Base-by-base conservation (phyloP, 2,888 invertebrate genomes). In the Punctoribates punctum region DNA sequence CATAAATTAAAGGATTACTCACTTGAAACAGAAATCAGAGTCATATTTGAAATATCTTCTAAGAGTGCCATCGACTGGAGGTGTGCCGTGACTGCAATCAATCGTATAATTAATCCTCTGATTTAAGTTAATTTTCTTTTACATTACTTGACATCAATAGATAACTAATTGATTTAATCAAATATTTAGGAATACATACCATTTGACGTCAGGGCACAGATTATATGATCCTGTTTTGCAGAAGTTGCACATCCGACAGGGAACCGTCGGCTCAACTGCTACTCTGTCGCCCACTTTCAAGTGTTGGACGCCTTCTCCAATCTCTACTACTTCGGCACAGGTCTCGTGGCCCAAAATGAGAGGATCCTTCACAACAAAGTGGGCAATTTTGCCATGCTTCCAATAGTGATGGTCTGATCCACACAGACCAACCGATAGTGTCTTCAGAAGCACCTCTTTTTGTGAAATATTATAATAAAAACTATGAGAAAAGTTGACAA, bases 331-430 rank as follows among this genome's bases (percentile, higher is more conserved):
- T 15, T 73, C 73, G 6, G 85, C 86, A 75, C 84, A 83, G 5
- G 85, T 83, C 79, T 87, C 87, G 80, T 87, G 87, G 4, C 87
- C 86, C 25, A 86, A 81, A 15, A 86, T 82, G 83, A 86, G 83
- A 1, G 86, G 86, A 1, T 81, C 81, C 34, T 81, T 82, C 1
- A 86, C 82, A n/a, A 84, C 80, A 78, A 85, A 85, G 78, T 84
- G 83, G 17, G 85, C 86, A 73, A 86, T 85, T 9, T 79, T 79
- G 8, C 86, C 86, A 78, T 84, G 81, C 23, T 82, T 82, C 84
- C 84, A 85, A 81, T 85, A 86, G 79, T 85, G 85, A 3, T 86
- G 85, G 81, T 86, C 86, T 20, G 86, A 85, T 2, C 86, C 86
- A 82, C 87, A 87, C 70, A 87, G 85, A 4, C 86, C 86, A 5